phyloP scores from a whole-genome alignment of 2,113 vertebrate genomes.

The Grammomys dolichurus region DNA sequence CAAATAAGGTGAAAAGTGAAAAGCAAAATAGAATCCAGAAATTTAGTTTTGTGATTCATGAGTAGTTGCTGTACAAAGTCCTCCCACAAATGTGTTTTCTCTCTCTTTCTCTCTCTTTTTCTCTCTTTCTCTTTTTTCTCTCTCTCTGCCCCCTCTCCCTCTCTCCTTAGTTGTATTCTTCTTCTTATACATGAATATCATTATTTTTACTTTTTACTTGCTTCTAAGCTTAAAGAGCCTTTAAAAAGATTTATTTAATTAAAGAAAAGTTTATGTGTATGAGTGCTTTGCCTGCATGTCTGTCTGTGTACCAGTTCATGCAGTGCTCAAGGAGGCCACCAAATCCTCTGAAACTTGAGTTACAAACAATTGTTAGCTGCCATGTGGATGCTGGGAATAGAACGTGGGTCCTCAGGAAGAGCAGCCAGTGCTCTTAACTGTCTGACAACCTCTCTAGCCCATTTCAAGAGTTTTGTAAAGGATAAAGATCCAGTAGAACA shows the following conservation, averaged over 20 bases:
- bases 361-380: background rate
- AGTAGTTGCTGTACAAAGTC: constrained; percentile 66
- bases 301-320: background rate
- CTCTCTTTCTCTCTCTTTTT: no score
- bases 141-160: background rate
- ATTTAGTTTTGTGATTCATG: constrained; percentile 75
- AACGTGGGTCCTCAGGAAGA: background rate
- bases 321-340: background rate
- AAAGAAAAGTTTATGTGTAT: background rate
- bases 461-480: constrained; percentile 62
- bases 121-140: no score
- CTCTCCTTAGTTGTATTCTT: background rate
- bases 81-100: constrained; percentile 53
- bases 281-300: background rate
- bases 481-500: constrained; percentile 54
- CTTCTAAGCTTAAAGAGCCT: constrained; percentile 68
- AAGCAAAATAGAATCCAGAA: constrained; percentile 79
- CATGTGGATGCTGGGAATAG: background rate
- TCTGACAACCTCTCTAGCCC: background rate
- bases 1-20: constrained; percentile 84
- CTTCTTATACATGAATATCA: constrained; percentile 57
- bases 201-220: constrained; percentile 71
- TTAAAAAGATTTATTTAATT: constrained; percentile 51
- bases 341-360: background rate
- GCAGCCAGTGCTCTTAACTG: background rate